Base-by-base conservation (phyloP, 2,797 vertebrate species). In the Falco cherrug region DNA sequence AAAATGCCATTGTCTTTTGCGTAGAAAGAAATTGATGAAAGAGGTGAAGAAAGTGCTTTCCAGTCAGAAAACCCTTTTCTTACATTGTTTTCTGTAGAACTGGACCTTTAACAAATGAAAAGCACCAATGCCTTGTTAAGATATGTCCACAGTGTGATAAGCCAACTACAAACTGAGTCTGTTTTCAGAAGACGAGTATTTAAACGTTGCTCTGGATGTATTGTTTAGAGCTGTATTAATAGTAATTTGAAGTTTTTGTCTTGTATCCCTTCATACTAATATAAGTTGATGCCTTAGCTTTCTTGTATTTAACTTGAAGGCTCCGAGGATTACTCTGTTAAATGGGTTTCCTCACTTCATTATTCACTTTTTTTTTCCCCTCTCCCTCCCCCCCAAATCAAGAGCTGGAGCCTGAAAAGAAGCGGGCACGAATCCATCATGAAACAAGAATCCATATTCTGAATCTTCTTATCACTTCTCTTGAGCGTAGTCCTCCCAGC, bases 401-500 rank as follows among this genome's bases (percentile, higher is more conserved):
- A 99, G 99, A 99, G 22, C 93, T 98, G 11, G 98, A 99, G 54
- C 79, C 96, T 60, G 99, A 99, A 92, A 99, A 98, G 93, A 99
- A 98, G 54, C 93, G 98, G 81, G 97, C 98, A 35, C 98, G 93
- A 90, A 99, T 99, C 90, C 98, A 98, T 73, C 99, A 99, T 21
- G 98, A 99, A 98, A 99, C 99, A 56, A 99, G 99, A 97, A 99
- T 99, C 87, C 99, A 99, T 95, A 99, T 99, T 96, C 98, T 99
- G 69, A 99, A 99, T 96, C 98, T 99, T 85, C 99, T 99, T 69
- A 99, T 99, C 84, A 99, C 99, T 9, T 99, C 99, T 71, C 97
- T 99, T 97, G 99, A 99, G 69, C 98, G 99, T 87, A 99, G 98
- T 92, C 98, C 98, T 10, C 99, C 99, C 56, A 99, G 99, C 95